A percentile compares a stretch with the other conserved stretches of the same genome.
phyloP scores from a whole-genome alignment of 2,113 vertebrate species.

The Centropus bengalensis region DNA sequence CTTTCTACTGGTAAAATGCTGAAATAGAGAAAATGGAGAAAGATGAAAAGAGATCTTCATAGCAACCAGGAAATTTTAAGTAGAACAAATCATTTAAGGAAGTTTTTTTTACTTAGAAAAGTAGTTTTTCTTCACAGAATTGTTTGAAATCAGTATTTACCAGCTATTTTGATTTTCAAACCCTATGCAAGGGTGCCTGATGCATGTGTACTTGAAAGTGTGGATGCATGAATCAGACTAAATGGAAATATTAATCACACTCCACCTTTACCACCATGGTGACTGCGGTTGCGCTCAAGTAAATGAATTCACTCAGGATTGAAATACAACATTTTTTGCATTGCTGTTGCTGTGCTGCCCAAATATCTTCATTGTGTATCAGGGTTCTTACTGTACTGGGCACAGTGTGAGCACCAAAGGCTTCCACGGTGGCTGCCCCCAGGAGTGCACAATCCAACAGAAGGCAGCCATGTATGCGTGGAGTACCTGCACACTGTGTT shows the following conservation, averaged over 20 bases:
- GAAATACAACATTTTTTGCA: background rate
- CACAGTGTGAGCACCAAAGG: rapidly evolving
- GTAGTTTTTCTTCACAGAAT: background rate
- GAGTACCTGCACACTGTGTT: background rate
- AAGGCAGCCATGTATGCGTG: rapidly evolving
- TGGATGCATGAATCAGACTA: background rate
- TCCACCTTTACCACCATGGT: background rate
- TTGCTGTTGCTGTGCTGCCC: background rate
- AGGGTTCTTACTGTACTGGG: background rate
- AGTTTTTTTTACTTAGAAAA: background rate
- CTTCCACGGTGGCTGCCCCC: background rate
- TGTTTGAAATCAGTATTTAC: background rate
- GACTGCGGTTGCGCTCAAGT: background rate
- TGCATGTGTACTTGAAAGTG: background rate
- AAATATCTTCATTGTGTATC: background rate
- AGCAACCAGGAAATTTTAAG: background rate
- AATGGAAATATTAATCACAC: background rate
- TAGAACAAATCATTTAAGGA: background rate
- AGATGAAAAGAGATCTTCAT: background rate
- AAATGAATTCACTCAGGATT: background rate
- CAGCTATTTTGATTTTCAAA: background rate
- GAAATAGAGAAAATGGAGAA: background rate
- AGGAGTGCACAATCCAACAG: background rate
- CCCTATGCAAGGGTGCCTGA: background rate
- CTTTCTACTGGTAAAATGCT: background rate